Percentiles rank a stretch among this genome's conserved stretches.
phyloP scores from a whole-genome alignment of 2,113 vertebrate genomes.

The Austrofundulus limnaeus region DNA sequence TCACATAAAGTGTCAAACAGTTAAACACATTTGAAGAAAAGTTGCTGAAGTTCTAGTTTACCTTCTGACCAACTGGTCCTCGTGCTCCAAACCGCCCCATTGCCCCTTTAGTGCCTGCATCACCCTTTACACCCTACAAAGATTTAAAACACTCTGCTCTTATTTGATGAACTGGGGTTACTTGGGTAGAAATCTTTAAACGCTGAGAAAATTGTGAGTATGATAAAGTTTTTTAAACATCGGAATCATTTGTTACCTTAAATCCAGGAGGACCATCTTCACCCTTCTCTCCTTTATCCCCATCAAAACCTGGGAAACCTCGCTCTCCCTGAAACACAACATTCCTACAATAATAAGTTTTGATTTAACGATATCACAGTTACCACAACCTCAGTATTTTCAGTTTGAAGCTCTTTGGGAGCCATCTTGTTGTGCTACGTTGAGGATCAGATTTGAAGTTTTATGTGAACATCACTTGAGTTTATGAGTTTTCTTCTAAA shows the following conservation, averaged over 20 bases:
- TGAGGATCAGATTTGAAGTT: too few species aligned
- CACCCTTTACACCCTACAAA: slow-evolving; percentile 85
- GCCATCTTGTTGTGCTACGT: too few species aligned
- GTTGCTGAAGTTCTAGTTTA: slow-evolving; percentile 29
- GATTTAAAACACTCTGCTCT: not conserved
- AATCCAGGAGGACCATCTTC: slow-evolving; percentile 87
- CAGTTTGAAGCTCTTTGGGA: too few species aligned
- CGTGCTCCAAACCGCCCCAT: slow-evolving; percentile 86
- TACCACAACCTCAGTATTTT: too few species aligned
- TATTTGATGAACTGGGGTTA: not conserved
- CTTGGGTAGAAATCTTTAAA: not conserved
- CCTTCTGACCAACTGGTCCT: slow-evolving; percentile 89
- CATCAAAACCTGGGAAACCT: slow-evolving; percentile 87
- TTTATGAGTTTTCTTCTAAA: too few species aligned
- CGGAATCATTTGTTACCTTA: slow-evolving; percentile 76
- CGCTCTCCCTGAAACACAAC: slow-evolving; percentile 78
- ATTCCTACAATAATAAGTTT: not conserved
- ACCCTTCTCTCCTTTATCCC: slow-evolving; percentile 94
- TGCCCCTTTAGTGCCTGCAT: slow-evolving; percentile 83
- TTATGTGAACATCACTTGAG: too few species aligned
- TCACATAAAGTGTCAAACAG: not conserved
- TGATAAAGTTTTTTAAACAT: not conserved
- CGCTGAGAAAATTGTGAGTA: too few species aligned
- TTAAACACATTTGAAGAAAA: not conserved
- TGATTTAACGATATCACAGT: not conserved